Base-by-base conservation (phyloP, 2,797 vertebrate genomes). In the Coregonus suidteri region DNA sequence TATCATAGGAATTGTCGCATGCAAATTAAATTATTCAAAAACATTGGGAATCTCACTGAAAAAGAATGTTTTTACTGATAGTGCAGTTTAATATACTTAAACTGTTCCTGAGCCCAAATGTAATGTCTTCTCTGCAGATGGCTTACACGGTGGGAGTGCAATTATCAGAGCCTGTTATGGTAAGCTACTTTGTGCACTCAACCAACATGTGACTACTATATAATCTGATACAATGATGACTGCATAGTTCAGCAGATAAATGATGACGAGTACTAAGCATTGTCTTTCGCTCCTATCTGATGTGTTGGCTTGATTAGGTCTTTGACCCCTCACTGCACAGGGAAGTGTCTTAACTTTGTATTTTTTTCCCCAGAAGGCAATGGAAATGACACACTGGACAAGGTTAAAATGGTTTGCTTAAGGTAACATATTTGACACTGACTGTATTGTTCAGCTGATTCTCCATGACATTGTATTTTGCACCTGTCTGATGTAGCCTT, bases 21-120 rank as follows among this genome's bases (percentile, higher is more conserved):
- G 25, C 25, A 25, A 25, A 25, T 25, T 25, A 25, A 25, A 25
- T 25, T 97, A 82, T 81, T 88, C 91, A 86, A 51, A 79, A 93
- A 93, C 94, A 96, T 91, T 98, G 97, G 98, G 97, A 98, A 98
- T 98, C 97, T 99, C 97, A 98, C 97, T 96, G 97, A 98, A 91
- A 90, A 96, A 25, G 0, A 0, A 0, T 70, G 47, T 83, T 86
- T 90, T 37, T 0, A 69, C 97, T 98, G 98, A 98, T 96, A 91
- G 96, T 94, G 67, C 75, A 11, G 0, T 0, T 4, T 0, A 11
- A 3, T 2, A 3, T 0, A 0, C 16, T 0, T 6, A 64, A 1
- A 1, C 1, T 18, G 0, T 16, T 1, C 41, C 9, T 35, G 11
- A 25, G 0, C 0, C 53, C 0, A 35, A 6, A 64, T 3, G 31